Base-by-base conservation (phyloP, 2,797 vertebrate genomes). In the Diplodus puntazzo region DNA sequence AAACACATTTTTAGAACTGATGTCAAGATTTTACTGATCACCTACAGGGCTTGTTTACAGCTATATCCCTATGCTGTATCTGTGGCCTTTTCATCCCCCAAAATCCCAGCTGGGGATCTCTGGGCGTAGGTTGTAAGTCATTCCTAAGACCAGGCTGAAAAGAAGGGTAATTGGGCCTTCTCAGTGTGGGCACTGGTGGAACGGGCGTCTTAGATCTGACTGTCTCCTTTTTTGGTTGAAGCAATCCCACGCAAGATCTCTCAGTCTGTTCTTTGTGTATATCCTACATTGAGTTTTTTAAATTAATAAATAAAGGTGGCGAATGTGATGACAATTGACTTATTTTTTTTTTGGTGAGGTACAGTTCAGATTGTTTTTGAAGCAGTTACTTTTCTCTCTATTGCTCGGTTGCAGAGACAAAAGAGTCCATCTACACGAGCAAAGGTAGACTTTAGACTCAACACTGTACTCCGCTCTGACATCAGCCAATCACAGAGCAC, bases 151-250 rank as follows among this genome's bases (percentile, higher is more conserved):
- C 49, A 25, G 27, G 52, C 79, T 49, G 49, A 72, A 86, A 69
- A 66, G 34, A 70, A 54, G 16, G 58, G 54, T 88, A 89, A 90
- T 83, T 87, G 75, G 87, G 14, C 45, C 79, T 75, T 81, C 72
- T 71, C 81, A 49, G 70, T 73, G 54, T 78, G 83, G 39, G 25
- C 66, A 59, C 66, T 43, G 23, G 48, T 55, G 17, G 69, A 77
- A 83, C 18, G 21, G 68, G 79, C 50, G 62, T 62, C 23, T 48
- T 46, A 52, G 20, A 73, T 69, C 53, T 52, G 18, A 9, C n/a
- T 5, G 16, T 2, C 2, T 34, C 48, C 12, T 50, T 48, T 69
- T 58, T 70, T 45, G 25, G 42, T 73, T 60, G 10, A 60, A 58
- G 25, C 10, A 43, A 16, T 6, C 17, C 50, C 46, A 67, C 57